Evolutionary conservation across 2,113 vertebrate species (phyloP), one percentile per base, ranked within the genome.

Genomic region (Rhynchomys soricoides): DNA sequence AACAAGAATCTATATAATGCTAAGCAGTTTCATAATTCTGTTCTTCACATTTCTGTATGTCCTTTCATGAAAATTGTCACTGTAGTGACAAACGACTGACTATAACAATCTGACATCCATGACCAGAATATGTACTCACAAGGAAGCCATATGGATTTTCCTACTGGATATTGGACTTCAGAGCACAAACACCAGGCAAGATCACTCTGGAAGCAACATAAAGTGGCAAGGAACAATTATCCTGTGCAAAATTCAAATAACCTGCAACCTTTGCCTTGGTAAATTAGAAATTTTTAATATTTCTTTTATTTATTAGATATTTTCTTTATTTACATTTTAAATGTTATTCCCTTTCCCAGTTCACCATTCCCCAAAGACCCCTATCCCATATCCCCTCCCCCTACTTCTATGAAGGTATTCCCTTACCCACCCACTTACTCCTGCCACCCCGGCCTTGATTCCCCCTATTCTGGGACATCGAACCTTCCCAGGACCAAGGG

Each of bases 1-100:
- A 86, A 79, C 95, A 74, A 91, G 9, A 97, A 29, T 92, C n/a
- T 79, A 5, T 91, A 26, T 91, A 91, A 71, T 91, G 34, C 91
- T 92, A 66, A 86, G 40, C 9, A 93, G 19, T 2, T 57, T 82
- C 79, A 48, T 31, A 75, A 37, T 31, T 92, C n/a, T 50, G 16
- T 68, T 93, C n/a, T 71, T 19, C 37, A 78, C 3, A 10, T 68
- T 92, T 85, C 43, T 89, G 3, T 52, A 29, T 79, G 24, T 71
- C 78, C 64, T 77, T 52, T 85, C 8, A 59, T 43, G 55, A 34
- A 59, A 24, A 71, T 83, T 26, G 48, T 93, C 15, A 74, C 5
- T 71, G 66, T 40, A 22, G 0, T 24, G 5, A 74, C 50, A 40
- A 91, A 86, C 81, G 19, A 70, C 8, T 50, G 21, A 79, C 81